Percentiles rank a stretch among this genome's conserved stretches.
These are phyloP conservation scores for Parochlus steinenii DNA, from an alignment of 2,888 invertebrate species.

Conservation along the genomic window DNA sequence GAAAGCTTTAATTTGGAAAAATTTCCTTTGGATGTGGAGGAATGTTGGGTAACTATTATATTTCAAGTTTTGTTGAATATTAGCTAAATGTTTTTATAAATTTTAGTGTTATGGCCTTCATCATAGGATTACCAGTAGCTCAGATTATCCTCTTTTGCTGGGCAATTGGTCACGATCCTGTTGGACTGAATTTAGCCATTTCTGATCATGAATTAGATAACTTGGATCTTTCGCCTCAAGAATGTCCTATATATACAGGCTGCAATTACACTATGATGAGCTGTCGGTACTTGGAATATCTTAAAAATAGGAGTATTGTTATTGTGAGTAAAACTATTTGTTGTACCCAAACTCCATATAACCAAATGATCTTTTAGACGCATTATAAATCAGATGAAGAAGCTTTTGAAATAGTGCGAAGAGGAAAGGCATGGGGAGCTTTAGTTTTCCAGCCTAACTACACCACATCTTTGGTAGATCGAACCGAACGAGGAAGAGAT, in stretches of 20 bases:
- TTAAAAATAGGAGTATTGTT: slow-evolving; percentile 47
- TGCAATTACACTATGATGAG: slow-evolving; percentile 54
- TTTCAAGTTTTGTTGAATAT: neutral
- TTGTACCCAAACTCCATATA: slow-evolving; percentile 1
- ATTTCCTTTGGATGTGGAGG: slow-evolving; percentile 70
- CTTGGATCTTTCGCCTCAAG: slow-evolving; percentile 32
- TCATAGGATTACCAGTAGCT: slow-evolving; percentile 67
- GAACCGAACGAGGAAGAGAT: slow-evolving; percentile 41
- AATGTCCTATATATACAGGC: slow-evolving; percentile 32
- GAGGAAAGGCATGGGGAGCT: slow-evolving; percentile 61
- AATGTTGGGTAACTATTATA: slow-evolving; percentile 49
- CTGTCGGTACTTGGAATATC: slow-evolving; percentile 56
- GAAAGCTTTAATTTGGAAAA: slow-evolving; percentile 76
- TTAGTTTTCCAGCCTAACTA: slow-evolving; percentile 62
- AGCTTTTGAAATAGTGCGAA: slow-evolving; percentile 47
- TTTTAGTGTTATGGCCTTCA: slow-evolving; percentile 61
- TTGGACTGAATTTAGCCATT: slow-evolving; percentile 56
- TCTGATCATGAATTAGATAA: slow-evolving; percentile 58
- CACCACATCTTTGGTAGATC: slow-evolving; percentile 44
- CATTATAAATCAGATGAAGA: slow-evolving; percentile 37
- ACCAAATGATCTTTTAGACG: slow-evolving; percentile 26
- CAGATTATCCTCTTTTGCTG: slow-evolving; percentile 79
- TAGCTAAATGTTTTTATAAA: slow-evolving; percentile 9
- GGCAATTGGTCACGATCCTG: slow-evolving; percentile 76
- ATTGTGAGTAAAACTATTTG: slow-evolving; percentile 36